Conservation (phyloP, 2,888 invertebrate species). For the Philonicus albiceps region DNA sequence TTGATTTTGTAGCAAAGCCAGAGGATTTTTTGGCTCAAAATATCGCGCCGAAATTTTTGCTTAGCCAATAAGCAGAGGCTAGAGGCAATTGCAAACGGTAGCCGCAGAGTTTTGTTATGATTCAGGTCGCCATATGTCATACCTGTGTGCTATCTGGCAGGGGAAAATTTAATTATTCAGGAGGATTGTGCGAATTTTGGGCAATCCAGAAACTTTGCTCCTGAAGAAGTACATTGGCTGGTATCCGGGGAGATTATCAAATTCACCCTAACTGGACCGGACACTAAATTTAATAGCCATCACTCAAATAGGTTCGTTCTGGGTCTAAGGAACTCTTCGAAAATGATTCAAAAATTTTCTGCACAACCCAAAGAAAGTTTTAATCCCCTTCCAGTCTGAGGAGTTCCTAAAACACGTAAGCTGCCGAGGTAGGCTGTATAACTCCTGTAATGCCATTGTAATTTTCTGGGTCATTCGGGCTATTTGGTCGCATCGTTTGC, state of each 20-base stretch:
- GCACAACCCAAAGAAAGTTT: background rate
- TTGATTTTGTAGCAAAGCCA: background rate
- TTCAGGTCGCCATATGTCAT: background rate
- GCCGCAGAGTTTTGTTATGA: constrained; percentile 4
- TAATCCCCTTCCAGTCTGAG: background rate
- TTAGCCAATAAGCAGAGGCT: background rate
- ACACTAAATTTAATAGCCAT: background rate
- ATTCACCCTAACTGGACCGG: background rate
- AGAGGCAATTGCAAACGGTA: background rate
- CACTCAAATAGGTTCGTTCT: background rate
- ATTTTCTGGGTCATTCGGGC: constrained; percentile 17
- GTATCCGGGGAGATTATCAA: background rate
- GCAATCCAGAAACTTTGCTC: background rate
- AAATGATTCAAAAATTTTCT: background rate
- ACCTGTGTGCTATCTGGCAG: background rate
- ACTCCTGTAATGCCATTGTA: constrained; percentile 14
- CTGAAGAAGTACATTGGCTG: background rate
- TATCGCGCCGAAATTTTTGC: background rate
- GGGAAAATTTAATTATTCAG: background rate
- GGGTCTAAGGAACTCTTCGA: background rate
- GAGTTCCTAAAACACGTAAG: background rate
- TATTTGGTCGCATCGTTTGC: background rate
- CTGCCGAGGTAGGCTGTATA: background rate
- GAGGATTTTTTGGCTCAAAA: background rate
- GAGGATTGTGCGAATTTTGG: background rate